Evolutionary conservation across 2,797 vertebrate species (phyloP), one percentile per base, ranked within the genome.

Genomic region (Borostomias antarcticus): DNA sequence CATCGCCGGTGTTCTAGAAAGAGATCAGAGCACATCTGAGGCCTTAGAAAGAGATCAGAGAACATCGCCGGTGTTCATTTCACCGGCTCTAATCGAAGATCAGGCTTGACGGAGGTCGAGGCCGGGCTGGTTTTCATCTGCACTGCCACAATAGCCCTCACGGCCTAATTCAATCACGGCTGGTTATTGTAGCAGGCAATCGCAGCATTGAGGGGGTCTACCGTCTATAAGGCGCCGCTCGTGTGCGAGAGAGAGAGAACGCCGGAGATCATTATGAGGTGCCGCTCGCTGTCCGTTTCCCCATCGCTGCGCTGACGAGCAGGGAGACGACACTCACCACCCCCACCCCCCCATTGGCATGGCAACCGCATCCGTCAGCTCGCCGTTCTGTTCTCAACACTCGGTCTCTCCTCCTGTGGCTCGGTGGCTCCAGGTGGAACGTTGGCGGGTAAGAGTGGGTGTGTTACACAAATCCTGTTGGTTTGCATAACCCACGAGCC

Each of bases 151-250:
- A 69, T 76, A 57, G 45, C 45, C 25, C 2, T 23, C 5, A 7
- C 25, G 35, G 11, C 61, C 66, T 70, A 72, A 82, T 83, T 75
- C 80, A 82, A 82, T 77, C 48, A 5, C 68, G 52, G 77, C 65
- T 72, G 47, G n/a, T 77, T 73, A 78, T 79, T 85, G 77, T 79
- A 63, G 23, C 61, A 52, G 75, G 70, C 85, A 86, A 88, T 85
- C 83, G 80, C 77, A 48, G 48, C 40, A 71, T 43, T 56, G 73
- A 77, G 37, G 73, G 72, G 66, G 68, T 28, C 63, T 58, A 54
- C 64, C n/a, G n/a, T 62, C 32, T 62, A 54, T 21, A 32, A 48
- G 75, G 61, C 48, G 48, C 52, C 57, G 66, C 65, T 58, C 28
- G 32, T 29, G 53, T 72, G 53, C 58, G 61, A n/a, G n/a, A n/a